phyloP scores from a whole-genome alignment of 92 coral and sea anemone species.

The Pocillopora meandrina region DNA sequence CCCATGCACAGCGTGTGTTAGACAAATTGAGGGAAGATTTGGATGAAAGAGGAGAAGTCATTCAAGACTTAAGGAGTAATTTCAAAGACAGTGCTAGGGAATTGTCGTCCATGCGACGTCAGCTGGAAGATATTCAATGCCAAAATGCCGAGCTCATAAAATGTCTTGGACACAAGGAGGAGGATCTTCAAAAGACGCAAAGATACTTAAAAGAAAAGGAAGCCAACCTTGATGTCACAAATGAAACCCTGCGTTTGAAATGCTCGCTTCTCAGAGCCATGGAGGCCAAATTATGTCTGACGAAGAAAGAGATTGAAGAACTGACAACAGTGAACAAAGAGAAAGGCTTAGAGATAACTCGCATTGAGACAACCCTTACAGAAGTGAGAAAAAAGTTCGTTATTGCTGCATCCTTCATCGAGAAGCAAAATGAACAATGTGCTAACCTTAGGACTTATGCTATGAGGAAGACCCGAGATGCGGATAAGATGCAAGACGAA shows the following conservation, averaged over 20 bases:
- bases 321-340: no score
- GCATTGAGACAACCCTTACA: not conserved
- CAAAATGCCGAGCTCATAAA: not conserved
- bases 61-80: not conserved
- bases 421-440: not conserved
- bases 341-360: slow-evolving; percentile 1
- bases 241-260: no score
- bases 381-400: slow-evolving; percentile 16
- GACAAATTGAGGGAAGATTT: not conserved
- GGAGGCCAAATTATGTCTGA: no score
- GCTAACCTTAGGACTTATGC: not conserved
- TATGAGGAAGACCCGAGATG: not conserved
- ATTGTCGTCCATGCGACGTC: not conserved
- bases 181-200: no score
- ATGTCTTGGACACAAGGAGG: no score
- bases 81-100: not conserved
- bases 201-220: no score
- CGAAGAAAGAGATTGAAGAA: no score
- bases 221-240: no score
- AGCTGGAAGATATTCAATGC: not conserved
- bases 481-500: slow-evolving; percentile 11
- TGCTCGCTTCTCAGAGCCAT: no score
- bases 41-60: not conserved
- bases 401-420: slow-evolving; percentile 10
- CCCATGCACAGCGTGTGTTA: no score